These are phyloP conservation scores for Deroplatys truncata DNA, from an alignment of 2,888 invertebrate species.

Conservation along the genomic window DNA sequence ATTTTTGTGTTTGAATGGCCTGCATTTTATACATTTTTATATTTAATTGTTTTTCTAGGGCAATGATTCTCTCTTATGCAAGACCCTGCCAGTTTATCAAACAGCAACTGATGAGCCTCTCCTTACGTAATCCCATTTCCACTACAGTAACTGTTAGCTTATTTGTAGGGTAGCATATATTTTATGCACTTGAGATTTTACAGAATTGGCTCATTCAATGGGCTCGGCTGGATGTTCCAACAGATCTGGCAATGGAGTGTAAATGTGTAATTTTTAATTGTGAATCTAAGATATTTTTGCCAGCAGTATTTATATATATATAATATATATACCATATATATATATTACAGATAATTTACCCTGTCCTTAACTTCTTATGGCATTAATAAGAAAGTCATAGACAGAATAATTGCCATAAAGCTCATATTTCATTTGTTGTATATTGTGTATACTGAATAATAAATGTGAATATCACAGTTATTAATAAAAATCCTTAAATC, in stretches of 20 bases:
- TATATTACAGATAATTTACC: conserved; percentile 2
- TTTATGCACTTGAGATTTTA: background rate
- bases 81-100: background rate
- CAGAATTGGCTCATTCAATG: background rate
- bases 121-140: too few species aligned
- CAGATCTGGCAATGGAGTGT: background rate
- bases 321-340: conserved; percentile 1
- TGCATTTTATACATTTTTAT: too few species aligned
- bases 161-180: conserved; percentile 1
- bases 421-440: conserved; percentile 18
- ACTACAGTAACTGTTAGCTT: background rate
- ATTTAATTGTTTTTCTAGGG: too few species aligned
- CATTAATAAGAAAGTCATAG: conserved; percentile 5
- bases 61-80: background rate
- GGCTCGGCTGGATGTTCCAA: background rate
- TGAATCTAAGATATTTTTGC: conserved; percentile 16
- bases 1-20: too few species aligned
- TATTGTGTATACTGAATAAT: conserved; percentile 14
- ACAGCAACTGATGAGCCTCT: too few species aligned
- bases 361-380: background rate
- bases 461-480: conserved; percentile 5
- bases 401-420: background rate
- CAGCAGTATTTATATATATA: conserved; percentile 17
- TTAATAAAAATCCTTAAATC: background rate
- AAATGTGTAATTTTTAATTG: conserved; percentile 16